These are phyloP conservation scores for Zootermopsis nevadensis DNA, from an alignment of 2,888 invertebrate genomes.

Conservation along the genomic window DNA sequence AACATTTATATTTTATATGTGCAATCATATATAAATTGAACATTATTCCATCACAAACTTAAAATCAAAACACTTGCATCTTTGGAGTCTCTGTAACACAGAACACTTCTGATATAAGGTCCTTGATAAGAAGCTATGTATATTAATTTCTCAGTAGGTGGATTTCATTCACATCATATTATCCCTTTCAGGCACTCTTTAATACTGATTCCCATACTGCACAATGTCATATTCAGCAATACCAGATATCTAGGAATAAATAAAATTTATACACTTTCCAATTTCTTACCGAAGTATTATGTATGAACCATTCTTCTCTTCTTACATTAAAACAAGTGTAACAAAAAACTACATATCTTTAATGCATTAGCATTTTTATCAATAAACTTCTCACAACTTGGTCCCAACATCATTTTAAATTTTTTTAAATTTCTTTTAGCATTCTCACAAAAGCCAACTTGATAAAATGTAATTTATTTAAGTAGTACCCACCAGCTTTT, in stretches of 20 bases:
- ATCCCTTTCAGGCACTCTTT: conserved; percentile 8
- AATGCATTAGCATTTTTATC: conserved; percentile 9
- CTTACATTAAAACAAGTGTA: background rate
- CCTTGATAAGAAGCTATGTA: background rate
- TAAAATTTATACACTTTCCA: background rate
- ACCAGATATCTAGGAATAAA: background rate
- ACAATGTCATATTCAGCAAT: background rate
- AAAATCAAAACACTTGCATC: background rate
- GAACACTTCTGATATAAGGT: background rate
- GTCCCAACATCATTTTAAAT: conserved; percentile 24
- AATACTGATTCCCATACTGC: background rate
- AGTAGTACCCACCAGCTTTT: background rate
- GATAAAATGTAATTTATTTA: conserved; percentile 10
- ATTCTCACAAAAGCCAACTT: background rate
- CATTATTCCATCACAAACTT: conserved; percentile 4
- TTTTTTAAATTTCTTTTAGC: background rate
- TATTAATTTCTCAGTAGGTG: background rate
- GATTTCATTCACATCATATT: background rate
- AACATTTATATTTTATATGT: background rate
- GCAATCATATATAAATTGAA: background rate
- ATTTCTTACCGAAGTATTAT: background rate
- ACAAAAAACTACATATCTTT: conserved; percentile 6
- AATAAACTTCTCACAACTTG: conserved; percentile 19
- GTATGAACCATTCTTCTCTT: background rate
- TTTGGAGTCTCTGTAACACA: background rate